These are phyloP conservation scores for Neodon shergylaensis DNA, from an alignment of 2,113 vertebrate genomes.

Conservation along the genomic window DNA sequence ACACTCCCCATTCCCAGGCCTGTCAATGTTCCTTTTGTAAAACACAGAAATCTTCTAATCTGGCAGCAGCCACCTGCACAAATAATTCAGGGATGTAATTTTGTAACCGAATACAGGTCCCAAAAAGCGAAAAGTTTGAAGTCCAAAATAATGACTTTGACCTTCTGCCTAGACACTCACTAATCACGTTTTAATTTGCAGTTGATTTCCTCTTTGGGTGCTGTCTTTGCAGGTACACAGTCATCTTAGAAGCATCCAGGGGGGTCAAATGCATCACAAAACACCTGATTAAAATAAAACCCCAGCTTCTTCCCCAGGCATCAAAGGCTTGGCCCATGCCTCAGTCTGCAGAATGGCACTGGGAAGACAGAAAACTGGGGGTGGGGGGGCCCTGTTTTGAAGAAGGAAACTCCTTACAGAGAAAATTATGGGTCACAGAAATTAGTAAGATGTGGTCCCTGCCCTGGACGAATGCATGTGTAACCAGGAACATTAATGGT, in stretches of 20 bases:
- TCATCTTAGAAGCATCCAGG: slow-evolving; percentile 78
- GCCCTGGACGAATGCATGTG: not conserved
- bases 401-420: slow-evolving; percentile 39
- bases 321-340: slow-evolving; percentile 60
- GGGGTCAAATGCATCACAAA: slow-evolving; percentile 79
- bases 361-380: slow-evolving; percentile 50
- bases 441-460: slow-evolving; percentile 10
- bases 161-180: slow-evolving; percentile 85
- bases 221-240: slow-evolving; percentile 78
- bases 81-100: slow-evolving; percentile 88
- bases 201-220: slow-evolving; percentile 85
- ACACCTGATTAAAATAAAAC: slow-evolving; percentile 81
- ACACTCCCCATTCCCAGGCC: slow-evolving; percentile 60
- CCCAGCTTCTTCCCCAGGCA: slow-evolving; percentile 78
- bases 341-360: slow-evolving; percentile 68
- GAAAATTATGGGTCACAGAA: slow-evolving; percentile 41
- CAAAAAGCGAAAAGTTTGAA: slow-evolving; percentile 85
- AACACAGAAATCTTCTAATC: slow-evolving; percentile 81
- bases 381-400: not conserved
- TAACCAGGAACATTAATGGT: not conserved
- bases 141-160: slow-evolving; percentile 83
- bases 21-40: slow-evolving; percentile 87
- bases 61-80: slow-evolving; percentile 91
- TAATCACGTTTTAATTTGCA: slow-evolving; percentile 87
- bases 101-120: slow-evolving; percentile 84